Evolutionary conservation across 2,888 invertebrate species (phyloP), one percentile per base, ranked within the genome.

Genomic region (Euproctis similis): DNA sequence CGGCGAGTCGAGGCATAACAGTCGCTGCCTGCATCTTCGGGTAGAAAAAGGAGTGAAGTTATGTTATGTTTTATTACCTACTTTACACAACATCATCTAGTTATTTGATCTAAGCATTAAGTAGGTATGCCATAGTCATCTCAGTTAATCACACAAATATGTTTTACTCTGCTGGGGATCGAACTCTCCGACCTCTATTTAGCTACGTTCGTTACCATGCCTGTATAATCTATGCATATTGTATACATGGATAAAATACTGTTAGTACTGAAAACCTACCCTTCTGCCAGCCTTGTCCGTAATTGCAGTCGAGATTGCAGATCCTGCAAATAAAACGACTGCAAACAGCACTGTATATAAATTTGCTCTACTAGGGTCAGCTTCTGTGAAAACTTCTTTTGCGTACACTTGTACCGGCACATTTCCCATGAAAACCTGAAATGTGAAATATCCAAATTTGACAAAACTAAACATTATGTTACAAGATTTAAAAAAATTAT

Each of bases 281-380:
- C 87, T 68, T 50, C 92, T 74, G 0, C 91, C 91, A 25, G 86
- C 86, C 22, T 71, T 81, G 46, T 91, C 91, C 48, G 88, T 78
- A 1, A 87, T 42, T 0, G 73, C 27, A 0, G 81, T 70, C 1
- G 87, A 73, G 1, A 77, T 31, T 11, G 69, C 50, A 6, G 86
- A 70, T 0, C 87, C 87, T 2, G 59, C 19, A 1, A 88, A 59
- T 36, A 89, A 86, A 0, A 89, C 81, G 0, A 72, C 43, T 0
- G 88, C 89, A 3, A 91, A 84, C 10, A 88, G 58, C 0, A 90
- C 87, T 0, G 89, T 86, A 25, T 88, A 87, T 9, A 73, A 39
- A 24, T 87, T 71, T 0, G 87, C 78, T 1, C 82, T 43, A 1
- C 63, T 62, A 2, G 86, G 87, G 1, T 86, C 87, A 0, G 88